phyloP scores from a whole-genome alignment of 92 coral and sea anemone species.

The Metridium senile region DNA sequence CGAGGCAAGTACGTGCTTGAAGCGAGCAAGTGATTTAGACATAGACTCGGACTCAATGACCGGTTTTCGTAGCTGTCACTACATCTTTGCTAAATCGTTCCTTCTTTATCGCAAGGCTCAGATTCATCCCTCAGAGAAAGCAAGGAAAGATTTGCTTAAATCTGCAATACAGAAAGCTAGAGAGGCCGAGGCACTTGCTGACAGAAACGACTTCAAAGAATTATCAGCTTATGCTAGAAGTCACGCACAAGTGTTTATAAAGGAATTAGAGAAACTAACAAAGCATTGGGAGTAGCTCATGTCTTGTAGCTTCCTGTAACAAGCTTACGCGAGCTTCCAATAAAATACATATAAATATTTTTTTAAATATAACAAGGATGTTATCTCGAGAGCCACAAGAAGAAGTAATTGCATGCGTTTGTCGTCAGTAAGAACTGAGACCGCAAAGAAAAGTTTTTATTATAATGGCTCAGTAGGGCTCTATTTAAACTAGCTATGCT shows the following conservation, averaged over 20 bases:
- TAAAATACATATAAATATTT: no score
- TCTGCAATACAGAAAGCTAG: constrained; percentile 22
- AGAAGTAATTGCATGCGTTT: no score
- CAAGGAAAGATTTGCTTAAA: constrained; percentile 14
- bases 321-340: no score
- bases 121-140: background rate
- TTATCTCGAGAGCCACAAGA: no score
- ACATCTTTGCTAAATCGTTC: constrained; percentile 30
- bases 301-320: no score
- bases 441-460: no score
- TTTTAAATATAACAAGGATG: no score
- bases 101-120: constrained; percentile 37
- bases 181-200: constrained; percentile 24
- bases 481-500: no score
- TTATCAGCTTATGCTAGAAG: constrained; percentile 31
- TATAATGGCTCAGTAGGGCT: no score
- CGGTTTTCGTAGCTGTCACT: constrained; percentile 40
- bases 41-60: constrained; percentile 17
- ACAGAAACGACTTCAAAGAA: constrained; percentile 16
- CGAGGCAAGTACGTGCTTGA: constrained; percentile 10
- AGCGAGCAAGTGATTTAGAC: constrained; percentile 7
- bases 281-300: no score
- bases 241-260: constrained; percentile 23
- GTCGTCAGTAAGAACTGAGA: no score
- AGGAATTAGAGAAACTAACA: constrained; percentile 23